Percentiles rank a stretch among this genome's conserved stretches.
Evolutionary conservation across 2,888 invertebrate genomes (phyloP).

Genomic region (Caenorhabditis sulstoni): DNA sequence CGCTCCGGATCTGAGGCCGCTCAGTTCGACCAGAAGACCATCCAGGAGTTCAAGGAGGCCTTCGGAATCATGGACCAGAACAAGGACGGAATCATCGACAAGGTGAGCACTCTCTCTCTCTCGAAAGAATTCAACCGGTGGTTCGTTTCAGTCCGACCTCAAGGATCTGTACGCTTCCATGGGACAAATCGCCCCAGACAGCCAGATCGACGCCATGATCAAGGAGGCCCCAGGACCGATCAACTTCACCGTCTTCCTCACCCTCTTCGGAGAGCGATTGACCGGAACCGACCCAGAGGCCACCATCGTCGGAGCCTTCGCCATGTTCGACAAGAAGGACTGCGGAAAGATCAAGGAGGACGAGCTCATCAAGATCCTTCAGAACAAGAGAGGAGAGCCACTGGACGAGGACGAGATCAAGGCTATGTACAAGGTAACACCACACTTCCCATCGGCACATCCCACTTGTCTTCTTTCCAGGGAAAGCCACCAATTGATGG

Average conservation of each 20-base stretch:
- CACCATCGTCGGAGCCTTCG: constrained; percentile 82
- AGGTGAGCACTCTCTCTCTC: constrained; percentile 42
- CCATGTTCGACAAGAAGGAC: constrained; percentile 83
- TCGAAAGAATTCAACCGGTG: neutral
- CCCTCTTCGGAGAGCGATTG: constrained; percentile 80
- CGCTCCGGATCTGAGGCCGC: constrained; percentile 83
- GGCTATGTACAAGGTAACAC: constrained; percentile 78
- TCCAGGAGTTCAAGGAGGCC: constrained; percentile 83
- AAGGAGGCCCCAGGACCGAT: constrained; percentile 80
- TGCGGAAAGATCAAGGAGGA: constrained; percentile 82
- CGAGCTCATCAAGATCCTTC: constrained; percentile 80
- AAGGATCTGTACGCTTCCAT: constrained; percentile 83
- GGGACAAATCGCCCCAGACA: constrained; percentile 80
- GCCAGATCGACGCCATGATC: constrained; percentile 80
- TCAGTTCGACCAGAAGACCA: constrained; percentile 83
- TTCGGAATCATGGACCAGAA: constrained; percentile 84
- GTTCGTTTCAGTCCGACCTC: constrained; percentile 81
- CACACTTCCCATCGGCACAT: neutral
- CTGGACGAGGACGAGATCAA: constrained; percentile 79
- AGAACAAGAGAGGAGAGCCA: constrained; percentile 80
- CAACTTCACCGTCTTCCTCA: constrained; percentile 81
- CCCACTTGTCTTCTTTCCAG: constrained; percentile 35
- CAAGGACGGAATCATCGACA: constrained; percentile 80
- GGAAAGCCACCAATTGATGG: constrained; percentile 82
- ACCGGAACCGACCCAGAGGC: constrained; percentile 83